phyloP scores from a whole-genome alignment of 2,888 invertebrate species.

The Troilus luridus region DNA sequence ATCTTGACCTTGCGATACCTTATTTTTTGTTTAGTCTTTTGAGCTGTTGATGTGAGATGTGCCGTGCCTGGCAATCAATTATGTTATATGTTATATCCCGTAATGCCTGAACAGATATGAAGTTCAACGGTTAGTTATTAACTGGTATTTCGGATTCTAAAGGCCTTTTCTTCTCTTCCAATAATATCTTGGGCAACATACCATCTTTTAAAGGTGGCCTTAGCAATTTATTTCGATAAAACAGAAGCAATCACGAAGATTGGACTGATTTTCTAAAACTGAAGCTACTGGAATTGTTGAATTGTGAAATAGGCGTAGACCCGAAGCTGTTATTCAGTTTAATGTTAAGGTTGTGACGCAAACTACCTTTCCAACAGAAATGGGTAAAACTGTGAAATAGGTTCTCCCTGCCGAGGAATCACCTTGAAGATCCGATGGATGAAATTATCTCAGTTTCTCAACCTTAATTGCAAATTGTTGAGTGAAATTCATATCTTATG shows the following conservation, averaged over 20 bases:
- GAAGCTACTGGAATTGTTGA: neutral
- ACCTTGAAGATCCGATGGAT: slow-evolving; percentile 15
- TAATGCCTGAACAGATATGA: too few species aligned
- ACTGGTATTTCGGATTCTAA: too few species aligned
- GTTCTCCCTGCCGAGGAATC: neutral
- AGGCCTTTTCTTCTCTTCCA: neutral
- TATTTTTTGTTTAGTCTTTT: too few species aligned
- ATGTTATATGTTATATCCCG: too few species aligned
- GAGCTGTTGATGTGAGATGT: too few species aligned
- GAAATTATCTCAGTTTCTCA: slow-evolving; percentile 41
- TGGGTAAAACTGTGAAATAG: slow-evolving; percentile 43
- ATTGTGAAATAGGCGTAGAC: neutral
- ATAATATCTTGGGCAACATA: neutral
- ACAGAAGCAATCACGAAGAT: neutral
- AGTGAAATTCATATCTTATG: neutral
- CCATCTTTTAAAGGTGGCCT: neutral
- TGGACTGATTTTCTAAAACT: slow-evolving; percentile 16
- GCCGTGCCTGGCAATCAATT: too few species aligned
- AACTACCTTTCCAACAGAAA: slow-evolving; percentile 37
- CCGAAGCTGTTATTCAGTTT: neutral
- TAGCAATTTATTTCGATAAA: neutral
- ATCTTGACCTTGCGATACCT: too few species aligned
- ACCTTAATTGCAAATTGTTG: slow-evolving; percentile 29
- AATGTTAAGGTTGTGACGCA: slow-evolving; percentile 43
- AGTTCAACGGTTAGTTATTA: too few species aligned